Conservation (phyloP, 92 coral and sea anemone genomes). For the Actinernus sp. region DNA sequence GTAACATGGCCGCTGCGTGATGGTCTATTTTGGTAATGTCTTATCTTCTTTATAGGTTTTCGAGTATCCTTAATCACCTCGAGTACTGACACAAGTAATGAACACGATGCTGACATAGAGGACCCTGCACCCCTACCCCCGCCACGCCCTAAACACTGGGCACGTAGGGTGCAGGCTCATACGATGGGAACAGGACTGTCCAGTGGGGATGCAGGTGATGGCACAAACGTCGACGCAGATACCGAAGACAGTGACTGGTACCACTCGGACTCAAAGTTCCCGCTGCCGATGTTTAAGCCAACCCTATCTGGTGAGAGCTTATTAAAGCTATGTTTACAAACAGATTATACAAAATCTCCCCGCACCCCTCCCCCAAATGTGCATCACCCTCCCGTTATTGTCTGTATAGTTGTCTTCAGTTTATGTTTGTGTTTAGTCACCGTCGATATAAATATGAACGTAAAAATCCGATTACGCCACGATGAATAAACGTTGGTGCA, state of each 20-base stretch:
- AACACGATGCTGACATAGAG: slow-evolving; percentile 73
- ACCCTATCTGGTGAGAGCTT: slow-evolving; percentile 68
- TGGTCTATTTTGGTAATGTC: too few species aligned
- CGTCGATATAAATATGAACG: too few species aligned
- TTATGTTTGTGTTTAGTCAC: too few species aligned
- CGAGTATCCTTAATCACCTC: slow-evolving; percentile 75
- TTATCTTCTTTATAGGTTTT: slow-evolving; percentile 52
- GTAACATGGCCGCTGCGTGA: too few species aligned
- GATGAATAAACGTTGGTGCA: too few species aligned
- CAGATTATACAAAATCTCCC: background rate
- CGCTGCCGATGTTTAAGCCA: slow-evolving; percentile 77
- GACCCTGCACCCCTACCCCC: slow-evolving; percentile 87
- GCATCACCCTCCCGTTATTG: too few species aligned
- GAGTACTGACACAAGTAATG: slow-evolving; percentile 86
- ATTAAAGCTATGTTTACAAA: background rate
- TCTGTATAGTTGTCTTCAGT: too few species aligned
- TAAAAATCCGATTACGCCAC: too few species aligned
- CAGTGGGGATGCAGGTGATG: slow-evolving; percentile 28
- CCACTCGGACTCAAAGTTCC: slow-evolving; percentile 77
- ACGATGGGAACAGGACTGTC: slow-evolving; percentile 36
- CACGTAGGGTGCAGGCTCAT: slow-evolving; percentile 70
- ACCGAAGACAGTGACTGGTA: slow-evolving; percentile 77
- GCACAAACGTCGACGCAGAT: slow-evolving; percentile 6
- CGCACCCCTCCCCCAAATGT: too few species aligned
- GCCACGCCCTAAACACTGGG: slow-evolving; percentile 98